Conservation (phyloP, 1,140 invertebrate species). For the Steinernema khuongi region DNA sequence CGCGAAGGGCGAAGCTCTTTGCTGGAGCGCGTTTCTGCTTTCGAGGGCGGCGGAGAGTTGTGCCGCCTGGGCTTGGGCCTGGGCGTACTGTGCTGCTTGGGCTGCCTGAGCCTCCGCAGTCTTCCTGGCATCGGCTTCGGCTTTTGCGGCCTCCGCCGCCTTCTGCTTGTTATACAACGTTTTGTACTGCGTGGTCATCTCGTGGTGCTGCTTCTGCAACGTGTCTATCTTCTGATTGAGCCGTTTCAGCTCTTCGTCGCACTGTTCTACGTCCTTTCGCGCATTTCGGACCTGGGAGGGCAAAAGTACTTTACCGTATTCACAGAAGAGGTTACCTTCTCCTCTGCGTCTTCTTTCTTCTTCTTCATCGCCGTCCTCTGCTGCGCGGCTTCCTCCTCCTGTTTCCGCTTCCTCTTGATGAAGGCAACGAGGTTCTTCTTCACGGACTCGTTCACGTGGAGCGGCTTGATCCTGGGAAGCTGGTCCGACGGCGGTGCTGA, state of each 20-base stretch:
- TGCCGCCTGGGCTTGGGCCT: neutral
- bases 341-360: conserved; percentile 3
- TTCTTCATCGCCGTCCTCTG: conserved; percentile 12
- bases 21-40: neutral
- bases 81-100: neutral
- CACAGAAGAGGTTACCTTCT: too few species aligned
- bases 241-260: neutral
- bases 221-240: neutral
- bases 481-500: neutral
- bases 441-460: neutral
- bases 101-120: neutral
- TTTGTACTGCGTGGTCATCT: neutral
- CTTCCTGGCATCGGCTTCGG: neutral
- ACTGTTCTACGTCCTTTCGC: neutral
- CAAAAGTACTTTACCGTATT: too few species aligned
- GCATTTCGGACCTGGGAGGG: too few species aligned
- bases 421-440: neutral
- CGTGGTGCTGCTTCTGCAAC: conserved; percentile 13
- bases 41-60: neutral
- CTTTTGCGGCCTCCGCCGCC: neutral
- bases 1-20: neutral
- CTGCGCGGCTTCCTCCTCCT: neutral
- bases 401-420: neutral
- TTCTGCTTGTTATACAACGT: neutral
- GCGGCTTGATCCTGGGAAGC: neutral